These are phyloP conservation scores for Cotesia glomerata DNA, from an alignment of 1,140 invertebrate species.

Conservation along the genomic window DNA sequence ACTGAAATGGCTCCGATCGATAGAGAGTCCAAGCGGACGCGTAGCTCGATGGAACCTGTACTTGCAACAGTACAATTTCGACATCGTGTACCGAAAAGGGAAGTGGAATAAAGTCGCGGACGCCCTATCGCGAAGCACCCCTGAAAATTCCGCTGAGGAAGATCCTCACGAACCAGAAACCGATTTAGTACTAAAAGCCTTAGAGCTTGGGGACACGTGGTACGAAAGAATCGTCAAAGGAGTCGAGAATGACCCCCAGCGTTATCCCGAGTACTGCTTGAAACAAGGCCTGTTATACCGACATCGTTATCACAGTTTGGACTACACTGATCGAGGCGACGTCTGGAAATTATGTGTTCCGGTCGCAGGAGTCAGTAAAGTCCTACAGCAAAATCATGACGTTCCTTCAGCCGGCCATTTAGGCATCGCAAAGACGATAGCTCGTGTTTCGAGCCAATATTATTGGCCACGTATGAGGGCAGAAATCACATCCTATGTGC, in stretches of 20 bases:
- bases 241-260: too few relatives aligned
- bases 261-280: too few relatives aligned
- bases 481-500: constrained; percentile 27
- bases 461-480: constrained; percentile 34
- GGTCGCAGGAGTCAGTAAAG: background rate
- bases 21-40: constrained; percentile 53
- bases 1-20: constrained; percentile 55
- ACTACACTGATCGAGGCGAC: constrained; percentile 8
- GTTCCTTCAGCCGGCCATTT: constrained; percentile 31
- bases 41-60: constrained; percentile 57
- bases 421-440: constrained; percentile 33
- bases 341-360: constrained; percentile 32
- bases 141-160: background rate
- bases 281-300: constrained; percentile 17
- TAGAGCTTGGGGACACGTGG: constrained; percentile 40
- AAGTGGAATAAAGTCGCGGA: constrained; percentile 47
- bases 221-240: too few relatives aligned
- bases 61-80: constrained; percentile 55
- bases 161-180: constrained; percentile 16
- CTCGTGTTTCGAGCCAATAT: constrained; percentile 26
- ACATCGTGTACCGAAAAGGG: constrained; percentile 54
- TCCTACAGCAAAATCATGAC: constrained; percentile 28
- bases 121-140: constrained; percentile 39
- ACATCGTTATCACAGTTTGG: constrained; percentile 16
- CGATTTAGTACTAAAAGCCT: constrained; percentile 28